Evolutionary conservation across 2,113 vertebrate genomes (phyloP), one percentile per base, ranked within the genome.

Genomic region (Galemys pyrenaicus): DNA sequence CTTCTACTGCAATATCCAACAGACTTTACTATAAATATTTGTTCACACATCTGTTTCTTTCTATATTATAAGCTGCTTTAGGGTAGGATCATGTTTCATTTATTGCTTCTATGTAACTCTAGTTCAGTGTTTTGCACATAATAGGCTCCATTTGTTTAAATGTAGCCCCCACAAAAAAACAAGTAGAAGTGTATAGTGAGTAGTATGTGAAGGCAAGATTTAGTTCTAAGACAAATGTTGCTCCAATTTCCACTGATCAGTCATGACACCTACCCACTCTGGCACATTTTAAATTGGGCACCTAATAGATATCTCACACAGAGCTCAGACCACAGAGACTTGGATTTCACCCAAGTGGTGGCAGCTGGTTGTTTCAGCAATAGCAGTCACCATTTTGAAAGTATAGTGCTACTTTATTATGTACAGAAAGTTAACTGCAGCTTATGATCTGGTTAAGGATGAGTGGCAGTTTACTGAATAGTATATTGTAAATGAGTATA

Each of bases 301-400:
- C 54, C 80, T 84, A 91, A 81, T 87, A 83, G 74, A 83, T 80
- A 91, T 70, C 81, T 93, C 80, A 96, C 62, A 85, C 44, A 92
- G 60, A 87, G 60, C 41, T 84, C 84, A 92, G 49, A 89, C 95
- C 10, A 35, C 30, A 74, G 24, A 89, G 49, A 70, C 67, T 68
- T 96, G 92, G 84, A 88, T 94, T 87, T 95, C 60, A 70, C 28
- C 85, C 94, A 96, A 93, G 17, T 62, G 28, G n/a, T 80, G 22
- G 80, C 81, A 96, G 81, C 90, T 97, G 80, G 71, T 67, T 92
- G 39, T 26, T 82, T 90, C 58, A 95, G 30, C 58, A 96, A 78
- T 89, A 91, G 58, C 17, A 58, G 41, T 73, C 46, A 87, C 84
- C 87, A 75, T 96, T 93, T 93, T 96, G 73, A 71, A 71, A 71